Conservation (phyloP, 2,113 vertebrate species). For the Polypterus senegalus region DNA sequence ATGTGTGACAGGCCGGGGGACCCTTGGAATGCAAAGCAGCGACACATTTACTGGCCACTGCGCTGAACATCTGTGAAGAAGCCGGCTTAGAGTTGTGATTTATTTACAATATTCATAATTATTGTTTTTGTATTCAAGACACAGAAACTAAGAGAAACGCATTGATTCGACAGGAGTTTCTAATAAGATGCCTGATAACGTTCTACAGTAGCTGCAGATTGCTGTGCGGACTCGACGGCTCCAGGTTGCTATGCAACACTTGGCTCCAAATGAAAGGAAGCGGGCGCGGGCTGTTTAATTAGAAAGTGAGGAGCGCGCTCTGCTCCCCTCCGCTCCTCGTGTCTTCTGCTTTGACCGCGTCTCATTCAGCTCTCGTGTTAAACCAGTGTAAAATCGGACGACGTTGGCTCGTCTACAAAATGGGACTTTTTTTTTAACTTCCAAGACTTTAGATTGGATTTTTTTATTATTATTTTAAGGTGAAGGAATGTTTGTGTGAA, state of each 20-base stretch:
- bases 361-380: constrained; percentile 6
- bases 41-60: neutral
- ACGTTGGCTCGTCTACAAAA: neutral
- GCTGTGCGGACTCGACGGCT: constrained; percentile 13
- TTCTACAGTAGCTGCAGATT: constrained; percentile 2
- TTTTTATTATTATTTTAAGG: neutral
- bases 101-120: neutral
- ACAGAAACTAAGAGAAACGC: constrained; percentile 4
- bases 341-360: neutral
- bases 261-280: constrained; percentile 16
- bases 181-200: constrained; percentile 20
- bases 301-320: neutral
- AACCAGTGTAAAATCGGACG: constrained; percentile 2
- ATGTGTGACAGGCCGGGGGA: neutral
- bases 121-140: constrained; percentile 11
- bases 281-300: neutral
- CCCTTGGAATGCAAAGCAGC: neutral
- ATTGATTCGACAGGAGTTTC: constrained; percentile 6
- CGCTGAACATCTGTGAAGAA: no score
- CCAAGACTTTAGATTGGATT: neutral
- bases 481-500: neutral
- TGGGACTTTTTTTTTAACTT: neutral
- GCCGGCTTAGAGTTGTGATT: neutral
- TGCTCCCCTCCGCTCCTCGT: constrained; percentile 1
- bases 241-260: constrained; percentile 20